A percentile compares a stretch with the other conserved stretches of the same genome.
These are phyloP conservation scores for Cecropterus lyciades DNA, from an alignment of 1,140 invertebrate species.

Conservation along the genomic window DNA sequence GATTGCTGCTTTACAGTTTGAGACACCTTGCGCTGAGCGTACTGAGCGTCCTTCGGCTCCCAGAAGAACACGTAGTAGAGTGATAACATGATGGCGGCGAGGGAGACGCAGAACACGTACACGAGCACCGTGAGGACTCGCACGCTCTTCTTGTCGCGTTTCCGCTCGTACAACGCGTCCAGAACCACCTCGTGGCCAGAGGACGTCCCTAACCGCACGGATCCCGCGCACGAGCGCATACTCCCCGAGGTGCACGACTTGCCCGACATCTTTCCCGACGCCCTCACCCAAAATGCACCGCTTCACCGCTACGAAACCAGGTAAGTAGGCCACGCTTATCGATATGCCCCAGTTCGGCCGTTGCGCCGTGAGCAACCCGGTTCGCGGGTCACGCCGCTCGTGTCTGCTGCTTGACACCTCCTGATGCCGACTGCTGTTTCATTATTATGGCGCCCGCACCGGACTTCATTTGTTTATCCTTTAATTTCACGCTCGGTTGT, in stretches of 20 bases:
- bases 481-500: conserved; percentile 76
- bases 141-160: conserved; percentile 94
- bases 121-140: conserved; percentile 97
- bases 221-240: conserved; percentile 76
- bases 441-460: conserved; percentile 75
- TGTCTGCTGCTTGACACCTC: conserved; percentile 76
- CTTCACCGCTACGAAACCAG: conserved; percentile 54
- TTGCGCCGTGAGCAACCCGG: conserved; percentile 62
- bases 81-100: conserved; percentile 97
- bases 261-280: conserved; percentile 68
- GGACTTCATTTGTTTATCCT: conserved; percentile 82
- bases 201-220: conserved; percentile 84
- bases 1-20: conserved; percentile 76
- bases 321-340: conserved; percentile 76
- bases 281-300: conserved; percentile 56
- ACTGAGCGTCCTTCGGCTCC: conserved; percentile 89
- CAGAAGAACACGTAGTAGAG: conserved; percentile 98
- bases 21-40: conserved; percentile 79
- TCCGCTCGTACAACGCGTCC: conserved; percentile 92
- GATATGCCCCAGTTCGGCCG: conserved; percentile 74
- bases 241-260: conserved; percentile 75
- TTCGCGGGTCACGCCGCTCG: conserved; percentile 69
- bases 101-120: conserved; percentile 97
- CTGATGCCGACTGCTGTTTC: conserved; percentile 75
- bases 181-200: conserved; percentile 91